phyloP scores from a whole-genome alignment of 1,140 invertebrate genomes.

The Glossosoma conforme region DNA sequence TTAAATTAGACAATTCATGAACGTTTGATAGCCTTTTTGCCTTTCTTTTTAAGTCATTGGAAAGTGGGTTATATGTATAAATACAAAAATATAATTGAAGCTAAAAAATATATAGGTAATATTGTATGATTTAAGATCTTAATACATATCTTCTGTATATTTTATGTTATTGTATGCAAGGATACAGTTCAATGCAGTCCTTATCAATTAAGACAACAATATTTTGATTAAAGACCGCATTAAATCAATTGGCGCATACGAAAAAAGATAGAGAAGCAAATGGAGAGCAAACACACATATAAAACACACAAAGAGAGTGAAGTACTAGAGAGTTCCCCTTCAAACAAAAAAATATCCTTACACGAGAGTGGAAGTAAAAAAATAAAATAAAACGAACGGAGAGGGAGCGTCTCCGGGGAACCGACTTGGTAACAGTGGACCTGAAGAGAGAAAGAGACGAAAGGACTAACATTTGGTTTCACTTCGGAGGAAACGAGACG shows the following conservation, averaged over 20 bases:
- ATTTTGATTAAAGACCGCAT: conserved; percentile 30
- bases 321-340: conserved; percentile 22
- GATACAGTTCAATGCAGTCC: no score
- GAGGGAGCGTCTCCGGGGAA: conserved; percentile 29
- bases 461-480: neutral
- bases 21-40: no score
- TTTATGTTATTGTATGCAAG: no score
- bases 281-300: no score
- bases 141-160: no score
- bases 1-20: no score
- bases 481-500: conserved; percentile 41
- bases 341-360: conserved; percentile 27
- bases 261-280: neutral
- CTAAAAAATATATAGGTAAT: no score
- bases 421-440: conserved; percentile 19
- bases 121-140: no score
- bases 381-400: conserved; percentile 22
- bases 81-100: no score
- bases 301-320: no score
- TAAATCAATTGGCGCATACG: conserved; percentile 31
- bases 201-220: conserved; percentile 17
- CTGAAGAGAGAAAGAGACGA: conserved; percentile 17
- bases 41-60: no score
- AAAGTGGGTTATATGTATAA: no score
- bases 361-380: conserved; percentile 13